Evolutionary conservation across 2,797 vertebrate species (phyloP).

Genomic region (Thaleichthys pacificus): DNA sequence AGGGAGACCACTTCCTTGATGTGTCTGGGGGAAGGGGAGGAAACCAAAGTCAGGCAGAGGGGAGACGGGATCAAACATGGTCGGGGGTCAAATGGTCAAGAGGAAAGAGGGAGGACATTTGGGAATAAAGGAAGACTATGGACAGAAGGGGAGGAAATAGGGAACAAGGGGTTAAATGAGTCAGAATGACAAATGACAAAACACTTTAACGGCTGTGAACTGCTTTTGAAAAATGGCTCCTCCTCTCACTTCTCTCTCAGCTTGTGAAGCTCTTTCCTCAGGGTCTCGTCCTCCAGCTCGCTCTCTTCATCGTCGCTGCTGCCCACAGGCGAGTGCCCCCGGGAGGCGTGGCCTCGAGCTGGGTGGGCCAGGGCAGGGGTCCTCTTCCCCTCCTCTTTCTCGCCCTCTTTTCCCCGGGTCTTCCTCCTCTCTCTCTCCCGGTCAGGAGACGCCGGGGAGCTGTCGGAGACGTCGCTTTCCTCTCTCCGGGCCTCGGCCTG

Average conservation of each 20-base stretch:
- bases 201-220: neutral
- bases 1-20: slow-evolving; percentile 90
- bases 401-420: slow-evolving; percentile 68
- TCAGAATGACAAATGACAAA: neutral
- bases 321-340: slow-evolving; percentile 83
- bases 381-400: slow-evolving; percentile 72
- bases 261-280: slow-evolving; percentile 84
- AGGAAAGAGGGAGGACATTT: slow-evolving; percentile 2
- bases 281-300: slow-evolving; percentile 87
- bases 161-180: too few species aligned
- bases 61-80: neutral
- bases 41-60: neutral
- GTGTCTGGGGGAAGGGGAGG: slow-evolving; percentile 72
- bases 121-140: neutral
- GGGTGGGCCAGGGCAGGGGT: slow-evolving; percentile 58
- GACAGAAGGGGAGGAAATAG: neutral
- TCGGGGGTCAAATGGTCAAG: neutral
- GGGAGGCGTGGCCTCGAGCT: slow-evolving; percentile 70
- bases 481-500: slow-evolving; percentile 67
- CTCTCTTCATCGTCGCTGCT: slow-evolving; percentile 89
- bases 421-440: slow-evolving; percentile 67
- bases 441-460: slow-evolving; percentile 74
- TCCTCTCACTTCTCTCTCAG: slow-evolving; percentile 87
- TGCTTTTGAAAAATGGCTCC: neutral
- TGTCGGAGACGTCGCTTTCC: slow-evolving; percentile 69